These are phyloP conservation scores for Pogonus chalceus DNA, from an alignment of 1,140 invertebrate genomes.

Conservation along the genomic window DNA sequence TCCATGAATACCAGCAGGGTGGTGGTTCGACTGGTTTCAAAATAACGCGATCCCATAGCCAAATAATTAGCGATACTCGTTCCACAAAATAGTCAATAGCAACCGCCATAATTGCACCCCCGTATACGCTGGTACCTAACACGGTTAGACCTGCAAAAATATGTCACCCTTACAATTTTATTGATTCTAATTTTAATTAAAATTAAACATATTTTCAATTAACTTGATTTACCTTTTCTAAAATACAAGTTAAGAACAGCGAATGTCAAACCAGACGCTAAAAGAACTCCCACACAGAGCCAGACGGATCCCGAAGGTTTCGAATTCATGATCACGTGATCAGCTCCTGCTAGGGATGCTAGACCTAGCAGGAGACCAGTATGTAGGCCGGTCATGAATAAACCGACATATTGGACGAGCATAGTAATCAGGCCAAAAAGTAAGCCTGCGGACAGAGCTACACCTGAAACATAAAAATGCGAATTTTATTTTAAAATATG, in stretches of 20 bases:
- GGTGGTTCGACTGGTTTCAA: conserved; percentile 40
- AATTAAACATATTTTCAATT: not conserved
- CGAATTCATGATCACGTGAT: conserved; percentile 40
- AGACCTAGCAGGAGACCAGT: conserved; percentile 58
- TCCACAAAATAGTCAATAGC: conserved; percentile 71
- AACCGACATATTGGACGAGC: conserved; percentile 72
- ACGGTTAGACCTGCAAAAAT: conserved; percentile 58
- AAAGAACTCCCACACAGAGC: conserved; percentile 56
- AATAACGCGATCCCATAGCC: conserved; percentile 48
- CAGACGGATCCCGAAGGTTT: conserved; percentile 44
- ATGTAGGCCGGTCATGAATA: conserved; percentile 76
- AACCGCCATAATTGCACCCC: conserved; percentile 59
- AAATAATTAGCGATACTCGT: conserved; percentile 55
- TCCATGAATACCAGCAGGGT: conserved; percentile 67
- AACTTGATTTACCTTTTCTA: conserved; percentile 47
- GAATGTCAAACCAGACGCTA: conserved; percentile 55
- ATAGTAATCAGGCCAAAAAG: conserved; percentile 71
- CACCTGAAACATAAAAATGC: conserved; percentile 38
- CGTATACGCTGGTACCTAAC: conserved; percentile 65
- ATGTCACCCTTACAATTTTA: too few species aligned
- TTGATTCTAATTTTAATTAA: too few species aligned
- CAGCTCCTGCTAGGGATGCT: conserved; percentile 44
- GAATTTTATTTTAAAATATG: too few species aligned
- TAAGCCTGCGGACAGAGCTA: conserved; percentile 61
- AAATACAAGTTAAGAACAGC: conserved; percentile 64